Conservation (phyloP, 2,888 invertebrate genomes). For the Drosophila pseudotalamancana region DNA sequence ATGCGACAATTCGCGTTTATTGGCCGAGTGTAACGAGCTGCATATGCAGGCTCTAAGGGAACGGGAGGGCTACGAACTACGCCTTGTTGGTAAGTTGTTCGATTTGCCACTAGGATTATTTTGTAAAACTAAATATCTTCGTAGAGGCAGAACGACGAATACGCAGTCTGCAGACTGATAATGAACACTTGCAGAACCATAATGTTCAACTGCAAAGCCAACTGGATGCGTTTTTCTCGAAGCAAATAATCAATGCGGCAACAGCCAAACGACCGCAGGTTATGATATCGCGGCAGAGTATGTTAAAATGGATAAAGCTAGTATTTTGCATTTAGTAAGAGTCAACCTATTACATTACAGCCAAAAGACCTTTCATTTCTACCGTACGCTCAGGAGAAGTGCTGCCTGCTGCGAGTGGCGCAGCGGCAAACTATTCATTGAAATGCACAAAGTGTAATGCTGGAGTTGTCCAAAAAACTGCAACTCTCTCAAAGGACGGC, state of each 20-base stretch:
- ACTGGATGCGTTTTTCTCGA: constrained; percentile 84
- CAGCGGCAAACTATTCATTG: constrained; percentile 31
- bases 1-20: constrained; percentile 91
- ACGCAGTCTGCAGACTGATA: constrained; percentile 86
- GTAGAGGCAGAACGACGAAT: constrained; percentile 85
- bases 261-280: constrained; percentile 30
- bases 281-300: constrained; percentile 33
- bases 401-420: constrained; percentile 61
- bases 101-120: neutral
- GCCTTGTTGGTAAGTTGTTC: constrained; percentile 85
- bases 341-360: constrained; percentile 41
- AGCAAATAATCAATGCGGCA: constrained; percentile 71
- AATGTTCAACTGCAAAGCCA: constrained; percentile 84
- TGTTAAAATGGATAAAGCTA: neutral
- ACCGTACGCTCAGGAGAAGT: constrained; percentile 82
- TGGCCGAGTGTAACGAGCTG: constrained; percentile 90
- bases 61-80: constrained; percentile 88
- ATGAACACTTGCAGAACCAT: constrained; percentile 85
- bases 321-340: neutral
- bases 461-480: constrained; percentile 64
- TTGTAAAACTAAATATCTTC: neutral
- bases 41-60: constrained; percentile 88
- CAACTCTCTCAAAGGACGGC: constrained; percentile 59
- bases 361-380: constrained; percentile 82
- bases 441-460: constrained; percentile 82